Conservation (phyloP, 2,113 vertebrate genomes). For the Carlito syrichta region DNA sequence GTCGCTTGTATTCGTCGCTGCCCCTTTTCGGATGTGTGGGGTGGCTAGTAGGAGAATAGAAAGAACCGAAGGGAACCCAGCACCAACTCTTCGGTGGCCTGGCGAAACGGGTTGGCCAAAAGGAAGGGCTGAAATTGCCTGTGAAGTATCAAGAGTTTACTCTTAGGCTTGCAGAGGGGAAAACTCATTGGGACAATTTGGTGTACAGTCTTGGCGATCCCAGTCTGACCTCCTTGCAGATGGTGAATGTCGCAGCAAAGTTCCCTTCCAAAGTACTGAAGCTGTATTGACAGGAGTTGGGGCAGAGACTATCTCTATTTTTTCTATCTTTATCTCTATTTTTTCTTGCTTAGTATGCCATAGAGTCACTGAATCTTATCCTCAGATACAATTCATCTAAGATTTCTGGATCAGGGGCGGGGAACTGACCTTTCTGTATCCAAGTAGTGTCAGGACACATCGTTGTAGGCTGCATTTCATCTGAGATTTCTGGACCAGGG, state of each 20-base stretch:
- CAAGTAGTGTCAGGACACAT: not conserved
- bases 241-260: not conserved
- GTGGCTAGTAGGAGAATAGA: not conserved
- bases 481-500: not conserved
- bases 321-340: not conserved
- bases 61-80: not conserved
- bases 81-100: not conserved
- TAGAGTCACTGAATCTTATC: not conserved
- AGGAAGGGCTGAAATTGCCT: not conserved
- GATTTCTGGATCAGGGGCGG: not conserved
- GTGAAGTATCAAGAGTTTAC: not conserved
- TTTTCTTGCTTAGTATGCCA: not conserved
- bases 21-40: not conserved
- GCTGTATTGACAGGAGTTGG: not conserved
- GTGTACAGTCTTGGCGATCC: not conserved
- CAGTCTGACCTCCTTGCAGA: not conserved
- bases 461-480: not conserved
- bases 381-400: not conserved
- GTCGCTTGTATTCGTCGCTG: not conserved
- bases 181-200: not conserved
- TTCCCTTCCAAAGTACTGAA: not conserved
- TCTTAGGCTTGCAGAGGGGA: not conserved
- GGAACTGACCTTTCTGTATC: not conserved
- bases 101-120: not conserved
- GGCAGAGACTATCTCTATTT: not conserved